Conservation (phyloP, 2,113 vertebrate genomes). For the Planiliza haematocheilus region DNA sequence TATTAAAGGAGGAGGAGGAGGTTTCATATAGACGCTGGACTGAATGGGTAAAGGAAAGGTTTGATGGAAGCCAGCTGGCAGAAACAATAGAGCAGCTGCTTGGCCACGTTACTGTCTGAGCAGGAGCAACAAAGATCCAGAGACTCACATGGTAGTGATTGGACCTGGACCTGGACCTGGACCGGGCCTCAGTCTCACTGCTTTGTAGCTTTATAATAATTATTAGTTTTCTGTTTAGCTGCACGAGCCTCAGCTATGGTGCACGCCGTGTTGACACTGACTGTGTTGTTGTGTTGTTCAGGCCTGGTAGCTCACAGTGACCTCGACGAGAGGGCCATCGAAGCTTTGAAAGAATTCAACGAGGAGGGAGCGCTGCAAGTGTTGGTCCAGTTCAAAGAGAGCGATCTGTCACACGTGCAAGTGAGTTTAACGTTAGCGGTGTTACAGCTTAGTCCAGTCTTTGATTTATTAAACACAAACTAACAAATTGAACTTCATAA, state of each 20-base stretch:
- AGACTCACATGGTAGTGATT: background rate
- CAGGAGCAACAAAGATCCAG: conserved; percentile 31
- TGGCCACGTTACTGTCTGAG: conserved; percentile 7
- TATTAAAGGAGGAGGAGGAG: no score
- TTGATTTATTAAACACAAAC: no score
- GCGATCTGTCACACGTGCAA: conserved; percentile 98
- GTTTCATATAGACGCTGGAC: no score
- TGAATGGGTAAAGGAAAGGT: background rate
- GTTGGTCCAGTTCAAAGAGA: conserved; percentile 98
- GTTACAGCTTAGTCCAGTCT: no score
- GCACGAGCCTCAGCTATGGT: background rate
- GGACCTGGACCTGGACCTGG: background rate
- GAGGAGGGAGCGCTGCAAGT: conserved; percentile 98
- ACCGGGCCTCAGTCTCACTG: no score
- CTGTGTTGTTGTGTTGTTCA: conserved; percentile 59
- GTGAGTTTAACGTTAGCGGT: conserved; percentile 76
- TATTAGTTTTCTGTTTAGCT: background rate
- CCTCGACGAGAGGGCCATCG: conserved; percentile 97
- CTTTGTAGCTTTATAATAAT: no score
- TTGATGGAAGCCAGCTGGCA: conserved; percentile 69
- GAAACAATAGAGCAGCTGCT: conserved; percentile 74
- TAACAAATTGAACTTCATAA: no score
- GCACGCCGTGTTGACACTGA: background rate
- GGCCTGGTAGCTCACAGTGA: conserved; percentile 97
- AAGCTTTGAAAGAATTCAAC: conserved; percentile 98